Evolutionary conservation across 2,113 vertebrate genomes (phyloP).

Genomic region (Loxodonta africana): DNA sequence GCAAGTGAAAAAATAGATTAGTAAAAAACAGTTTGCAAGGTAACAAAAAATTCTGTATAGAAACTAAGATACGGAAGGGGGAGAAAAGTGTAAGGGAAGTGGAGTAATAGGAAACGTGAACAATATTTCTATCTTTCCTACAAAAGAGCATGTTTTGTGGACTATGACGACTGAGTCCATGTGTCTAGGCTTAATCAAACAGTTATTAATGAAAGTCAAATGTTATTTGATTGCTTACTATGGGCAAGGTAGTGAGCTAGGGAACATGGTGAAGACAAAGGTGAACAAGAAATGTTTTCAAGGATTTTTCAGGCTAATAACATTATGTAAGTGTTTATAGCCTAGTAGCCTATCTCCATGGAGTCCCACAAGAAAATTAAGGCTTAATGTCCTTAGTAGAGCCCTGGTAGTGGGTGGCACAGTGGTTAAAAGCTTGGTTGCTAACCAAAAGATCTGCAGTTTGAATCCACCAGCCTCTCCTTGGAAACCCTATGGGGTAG

Average conservation of each 20-base stretch:
- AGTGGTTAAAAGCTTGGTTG: too few relatives aligned
- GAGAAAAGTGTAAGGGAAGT: background rate
- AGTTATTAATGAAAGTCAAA: background rate
- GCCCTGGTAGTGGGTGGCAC: too few relatives aligned
- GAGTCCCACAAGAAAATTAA: background rate
- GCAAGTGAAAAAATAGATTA: background rate
- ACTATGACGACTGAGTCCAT: background rate
- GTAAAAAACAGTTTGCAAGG: background rate
- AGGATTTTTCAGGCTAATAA: background rate
- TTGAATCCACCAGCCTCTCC: too few relatives aligned
- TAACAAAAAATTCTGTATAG: background rate
- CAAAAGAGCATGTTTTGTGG: slow-evolving; percentile 21
- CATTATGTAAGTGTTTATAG: background rate
- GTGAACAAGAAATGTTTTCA: slow-evolving; percentile 19
- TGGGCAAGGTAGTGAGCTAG: background rate
- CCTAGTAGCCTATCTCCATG: background rate
- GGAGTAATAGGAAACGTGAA: background rate
- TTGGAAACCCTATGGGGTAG: too few relatives aligned
- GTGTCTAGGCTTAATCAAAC: slow-evolving; percentile 26
- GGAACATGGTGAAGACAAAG: background rate
- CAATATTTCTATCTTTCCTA: slow-evolving; percentile 42
- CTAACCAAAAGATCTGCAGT: too few relatives aligned
- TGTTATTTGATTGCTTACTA: slow-evolving; percentile 25
- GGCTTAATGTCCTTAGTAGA: background rate
- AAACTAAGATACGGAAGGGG: background rate